Percentiles rank a stretch among this genome's conserved stretches.
Evolutionary conservation across 1,140 invertebrate genomes (phyloP).

Genomic region (Sinella curviseta): DNA sequence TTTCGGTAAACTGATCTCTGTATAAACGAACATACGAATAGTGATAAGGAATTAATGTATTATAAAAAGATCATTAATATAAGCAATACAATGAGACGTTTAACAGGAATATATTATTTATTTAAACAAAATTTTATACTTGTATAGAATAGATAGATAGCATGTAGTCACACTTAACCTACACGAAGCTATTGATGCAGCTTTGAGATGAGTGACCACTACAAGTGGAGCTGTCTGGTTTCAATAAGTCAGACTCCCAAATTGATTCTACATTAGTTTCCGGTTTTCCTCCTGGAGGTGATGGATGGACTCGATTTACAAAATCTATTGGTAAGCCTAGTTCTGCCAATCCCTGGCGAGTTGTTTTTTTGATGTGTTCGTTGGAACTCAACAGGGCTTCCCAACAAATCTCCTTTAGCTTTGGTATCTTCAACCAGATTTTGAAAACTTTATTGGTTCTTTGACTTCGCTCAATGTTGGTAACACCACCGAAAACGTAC

Average conservation of each 20-base stretch:
- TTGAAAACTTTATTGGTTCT: conserved; percentile 52
- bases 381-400: conserved; percentile 66
- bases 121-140: too few relatives aligned
- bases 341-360: conserved; percentile 34
- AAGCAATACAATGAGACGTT: too few relatives aligned
- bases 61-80: too few relatives aligned
- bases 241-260: conserved; percentile 13
- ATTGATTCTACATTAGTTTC: neutral
- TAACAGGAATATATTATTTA: too few relatives aligned
- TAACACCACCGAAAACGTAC: conserved; percentile 57
- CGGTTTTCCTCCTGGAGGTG: conserved; percentile 19
- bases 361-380: conserved; percentile 27
- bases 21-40: too few relatives aligned
- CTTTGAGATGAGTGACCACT: too few relatives aligned
- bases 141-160: too few relatives aligned
- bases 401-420: conserved; percentile 81
- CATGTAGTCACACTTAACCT: too few relatives aligned
- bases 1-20: too few relatives aligned
- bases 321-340: conserved; percentile 48
- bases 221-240: too few relatives aligned
- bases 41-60: too few relatives aligned
- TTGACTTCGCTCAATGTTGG: conserved; percentile 45
- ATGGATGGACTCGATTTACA: conserved; percentile 38
- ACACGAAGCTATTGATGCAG: too few relatives aligned
- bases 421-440: conserved; percentile 79